A percentile compares a stretch with the other conserved stretches of the same genome.
phyloP scores from a whole-genome alignment of 2,888 invertebrate species.

The Apotomis betuletana region DNA sequence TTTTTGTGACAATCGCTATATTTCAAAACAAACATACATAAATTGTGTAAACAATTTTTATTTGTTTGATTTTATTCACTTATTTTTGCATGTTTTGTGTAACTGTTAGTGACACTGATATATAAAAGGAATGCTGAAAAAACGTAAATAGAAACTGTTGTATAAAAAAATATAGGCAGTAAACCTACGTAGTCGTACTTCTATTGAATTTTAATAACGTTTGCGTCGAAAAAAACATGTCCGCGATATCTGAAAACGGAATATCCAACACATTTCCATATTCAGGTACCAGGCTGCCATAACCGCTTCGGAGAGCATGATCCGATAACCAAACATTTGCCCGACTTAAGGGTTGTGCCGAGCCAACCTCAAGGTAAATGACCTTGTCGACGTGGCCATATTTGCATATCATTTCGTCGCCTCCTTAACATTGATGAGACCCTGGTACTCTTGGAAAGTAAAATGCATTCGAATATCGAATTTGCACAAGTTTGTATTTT shows the following conservation, averaged over 20 bases:
- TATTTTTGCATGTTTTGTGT: too few relatives aligned
- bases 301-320: slow-evolving; percentile 38
- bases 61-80: too few relatives aligned
- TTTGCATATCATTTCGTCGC: slow-evolving; percentile 37
- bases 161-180: too few relatives aligned
- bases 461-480: neutral
- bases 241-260: neutral
- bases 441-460: slow-evolving; percentile 6
- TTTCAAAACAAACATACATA: too few relatives aligned
- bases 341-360: slow-evolving; percentile 29
- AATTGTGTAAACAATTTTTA: too few relatives aligned
- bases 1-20: too few relatives aligned
- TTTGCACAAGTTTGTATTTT: neutral
- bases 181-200: too few relatives aligned
- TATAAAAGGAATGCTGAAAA: too few relatives aligned
- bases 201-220: too few relatives aligned
- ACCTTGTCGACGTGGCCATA: slow-evolving; percentile 35
- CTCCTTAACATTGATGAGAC: slow-evolving; percentile 29
- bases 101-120: too few relatives aligned
- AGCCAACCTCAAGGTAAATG: slow-evolving; percentile 37
- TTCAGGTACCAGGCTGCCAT: slow-evolving; percentile 37
- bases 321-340: slow-evolving; percentile 41
- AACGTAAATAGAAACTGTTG: too few relatives aligned
- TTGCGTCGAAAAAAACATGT: neutral
- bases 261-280: slow-evolving; percentile 11